A percentile compares a stretch with the other conserved stretches of the same genome.
Evolutionary conservation across 2,797 vertebrate species (phyloP).

Genomic region (Sciurus vulgaris): DNA sequence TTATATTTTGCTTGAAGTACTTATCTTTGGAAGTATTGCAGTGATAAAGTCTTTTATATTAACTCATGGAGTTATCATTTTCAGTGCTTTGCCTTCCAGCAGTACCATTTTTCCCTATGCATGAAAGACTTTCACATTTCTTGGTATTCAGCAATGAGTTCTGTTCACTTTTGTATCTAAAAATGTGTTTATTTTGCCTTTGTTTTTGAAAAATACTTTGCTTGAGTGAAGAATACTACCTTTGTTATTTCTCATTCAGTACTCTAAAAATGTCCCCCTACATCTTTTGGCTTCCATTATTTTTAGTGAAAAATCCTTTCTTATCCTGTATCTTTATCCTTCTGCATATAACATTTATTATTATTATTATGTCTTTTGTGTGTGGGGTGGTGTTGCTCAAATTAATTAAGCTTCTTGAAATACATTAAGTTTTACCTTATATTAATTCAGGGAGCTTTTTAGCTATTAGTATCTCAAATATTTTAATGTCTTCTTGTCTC

Average conservation of each 20-base stretch:
- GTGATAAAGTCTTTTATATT: background rate
- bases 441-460: background rate
- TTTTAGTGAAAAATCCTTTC: background rate
- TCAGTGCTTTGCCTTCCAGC: background rate
- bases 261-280: background rate
- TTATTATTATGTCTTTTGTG: background rate
- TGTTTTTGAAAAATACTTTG: constrained; percentile 1
- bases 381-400: background rate
- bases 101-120: constrained; percentile 3
- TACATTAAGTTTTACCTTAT: background rate
- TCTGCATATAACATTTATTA: background rate
- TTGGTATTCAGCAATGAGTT: background rate
- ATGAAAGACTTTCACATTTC: constrained; percentile 22
- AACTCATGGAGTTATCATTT: background rate
- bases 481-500: no score
- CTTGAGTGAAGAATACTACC: background rate
- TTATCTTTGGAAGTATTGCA: constrained; percentile 9
- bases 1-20: background rate
- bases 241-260: background rate
- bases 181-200: background rate
- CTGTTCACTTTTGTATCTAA: background rate
- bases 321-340: background rate
- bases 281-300: background rate
- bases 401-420: constrained; percentile 40
- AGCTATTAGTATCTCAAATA: no score